Conservation (phyloP, 1,140 invertebrate species). For the Halesus radiatus region DNA sequence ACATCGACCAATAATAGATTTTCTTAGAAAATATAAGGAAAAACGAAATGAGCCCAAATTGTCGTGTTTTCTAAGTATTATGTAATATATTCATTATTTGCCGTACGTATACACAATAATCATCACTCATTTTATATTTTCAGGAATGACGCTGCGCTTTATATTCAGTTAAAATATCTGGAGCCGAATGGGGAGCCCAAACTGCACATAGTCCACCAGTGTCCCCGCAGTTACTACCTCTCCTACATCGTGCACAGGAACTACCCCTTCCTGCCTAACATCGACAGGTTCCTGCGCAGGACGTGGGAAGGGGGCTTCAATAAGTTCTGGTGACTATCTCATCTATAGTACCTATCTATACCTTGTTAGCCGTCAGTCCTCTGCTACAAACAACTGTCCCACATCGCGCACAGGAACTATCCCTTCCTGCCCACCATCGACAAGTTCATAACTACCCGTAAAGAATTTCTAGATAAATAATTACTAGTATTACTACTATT, state of each 20-base stretch:
- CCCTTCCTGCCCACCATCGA: slow-evolving; percentile 58
- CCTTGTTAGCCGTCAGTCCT: slow-evolving; percentile 38
- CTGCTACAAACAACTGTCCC: slow-evolving; percentile 61
- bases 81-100: too few relatives aligned
- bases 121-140: not conserved
- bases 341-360: not conserved
- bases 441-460: slow-evolving; percentile 49
- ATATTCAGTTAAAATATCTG: slow-evolving; percentile 54
- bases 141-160: slow-evolving; percentile 56
- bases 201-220: slow-evolving; percentile 65
- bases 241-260: slow-evolving; percentile 60
- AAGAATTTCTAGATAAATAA: too few relatives aligned
- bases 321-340: slow-evolving; percentile 40
- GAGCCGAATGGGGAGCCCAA: slow-evolving; percentile 54
- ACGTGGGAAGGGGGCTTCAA: slow-evolving; percentile 52
- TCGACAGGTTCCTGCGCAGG: slow-evolving; percentile 55
- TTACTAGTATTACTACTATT: too few relatives aligned
- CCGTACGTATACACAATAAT: not conserved
- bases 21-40: too few relatives aligned
- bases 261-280: slow-evolving; percentile 57
- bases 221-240: slow-evolving; percentile 62
- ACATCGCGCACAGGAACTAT: slow-evolving; percentile 59
- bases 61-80: too few relatives aligned
- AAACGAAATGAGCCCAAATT: too few relatives aligned
- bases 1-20: too few relatives aligned